These are phyloP conservation scores for Isaurus tuberculatus DNA, from an alignment of 92 coral and sea anemone genomes.

Conservation along the genomic window DNA sequence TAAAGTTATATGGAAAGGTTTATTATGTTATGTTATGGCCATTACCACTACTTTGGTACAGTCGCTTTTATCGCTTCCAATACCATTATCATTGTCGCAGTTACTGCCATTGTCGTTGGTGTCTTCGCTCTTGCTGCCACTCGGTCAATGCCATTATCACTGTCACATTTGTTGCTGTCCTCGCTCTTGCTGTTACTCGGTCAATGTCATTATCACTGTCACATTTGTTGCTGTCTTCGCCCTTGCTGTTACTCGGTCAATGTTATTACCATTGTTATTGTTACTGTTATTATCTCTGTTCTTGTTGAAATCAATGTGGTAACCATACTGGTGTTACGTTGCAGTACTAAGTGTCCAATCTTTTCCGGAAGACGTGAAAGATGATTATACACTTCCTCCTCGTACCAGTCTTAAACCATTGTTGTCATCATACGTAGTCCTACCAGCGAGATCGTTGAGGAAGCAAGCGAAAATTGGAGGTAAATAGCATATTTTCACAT, in stretches of 20 bases:
- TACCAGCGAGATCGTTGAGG: slow-evolving; percentile 11
- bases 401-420: not conserved
- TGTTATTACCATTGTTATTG: not conserved
- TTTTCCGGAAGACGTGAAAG: slow-evolving; percentile 15
- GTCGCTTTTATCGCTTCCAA: too few relatives aligned
- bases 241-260: too few relatives aligned
- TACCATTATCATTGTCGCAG: too few relatives aligned
- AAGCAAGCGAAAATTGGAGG: slow-evolving; percentile 19
- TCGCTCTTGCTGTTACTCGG: too few relatives aligned
- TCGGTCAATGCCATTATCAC: not conserved
- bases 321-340: not conserved
- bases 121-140: too few relatives aligned
- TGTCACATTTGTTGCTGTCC: not conserved
- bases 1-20: too few relatives aligned
- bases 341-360: slow-evolving; percentile 30
- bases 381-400: slow-evolving; percentile 28
- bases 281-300: not conserved
- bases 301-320: not conserved
- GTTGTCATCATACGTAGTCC: slow-evolving; percentile 8
- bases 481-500: not conserved
- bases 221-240: too few relatives aligned
- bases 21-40: too few relatives aligned
- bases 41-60: too few relatives aligned
- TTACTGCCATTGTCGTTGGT: too few relatives aligned
- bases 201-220: too few relatives aligned